Evolutionary conservation across 1,140 invertebrate species (phyloP).

Genomic region (Drosophila athabasca): DNA sequence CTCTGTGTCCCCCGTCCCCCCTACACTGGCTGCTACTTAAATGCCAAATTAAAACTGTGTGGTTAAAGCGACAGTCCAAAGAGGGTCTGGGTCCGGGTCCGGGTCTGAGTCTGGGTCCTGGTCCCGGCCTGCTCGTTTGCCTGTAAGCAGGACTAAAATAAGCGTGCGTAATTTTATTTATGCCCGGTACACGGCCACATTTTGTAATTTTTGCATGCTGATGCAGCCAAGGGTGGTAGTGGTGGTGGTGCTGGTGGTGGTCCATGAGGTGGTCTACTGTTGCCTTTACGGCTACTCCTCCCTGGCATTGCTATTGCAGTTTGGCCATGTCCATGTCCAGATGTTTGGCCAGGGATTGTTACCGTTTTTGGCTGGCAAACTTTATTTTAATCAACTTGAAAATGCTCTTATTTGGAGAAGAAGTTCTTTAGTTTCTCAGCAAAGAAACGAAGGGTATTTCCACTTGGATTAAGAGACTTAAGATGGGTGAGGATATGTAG

Average conservation of each 20-base stretch:
- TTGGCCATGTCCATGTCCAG: slow-evolving; percentile 9
- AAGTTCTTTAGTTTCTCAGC: too few species aligned
- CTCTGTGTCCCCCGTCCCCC: slow-evolving; percentile 13
- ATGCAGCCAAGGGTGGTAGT: slow-evolving; percentile 34
- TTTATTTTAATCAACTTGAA: slow-evolving; percentile 74
- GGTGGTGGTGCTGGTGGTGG: background rate
- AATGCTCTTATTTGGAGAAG: slow-evolving; percentile 30
- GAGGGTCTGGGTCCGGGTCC: slow-evolving; percentile 9
- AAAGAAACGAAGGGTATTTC: too few species aligned
- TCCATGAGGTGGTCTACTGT: slow-evolving; percentile 7
- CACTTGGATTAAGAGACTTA: too few species aligned
- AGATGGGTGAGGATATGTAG: too few species aligned
- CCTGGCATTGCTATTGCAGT: slow-evolving; percentile 6
- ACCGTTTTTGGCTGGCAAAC: slow-evolving; percentile 34
- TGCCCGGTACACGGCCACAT: slow-evolving; percentile 77
- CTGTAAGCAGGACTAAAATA: slow-evolving; percentile 83
- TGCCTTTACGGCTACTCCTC: background rate
- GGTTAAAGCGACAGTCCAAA: slow-evolving; percentile 67
- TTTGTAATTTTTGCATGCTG: slow-evolving; percentile 78
- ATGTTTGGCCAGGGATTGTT: slow-evolving; percentile 19
- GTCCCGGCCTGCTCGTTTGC: slow-evolving; percentile 2
- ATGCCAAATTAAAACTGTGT: slow-evolving; percentile 81
- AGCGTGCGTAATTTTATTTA: slow-evolving; percentile 84
- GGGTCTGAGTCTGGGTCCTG: background rate
- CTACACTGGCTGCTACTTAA: slow-evolving; percentile 47